These are phyloP conservation scores for Drosophila pseudotakahashii DNA, from an alignment of 2,888 invertebrate species.

Conservation along the genomic window DNA sequence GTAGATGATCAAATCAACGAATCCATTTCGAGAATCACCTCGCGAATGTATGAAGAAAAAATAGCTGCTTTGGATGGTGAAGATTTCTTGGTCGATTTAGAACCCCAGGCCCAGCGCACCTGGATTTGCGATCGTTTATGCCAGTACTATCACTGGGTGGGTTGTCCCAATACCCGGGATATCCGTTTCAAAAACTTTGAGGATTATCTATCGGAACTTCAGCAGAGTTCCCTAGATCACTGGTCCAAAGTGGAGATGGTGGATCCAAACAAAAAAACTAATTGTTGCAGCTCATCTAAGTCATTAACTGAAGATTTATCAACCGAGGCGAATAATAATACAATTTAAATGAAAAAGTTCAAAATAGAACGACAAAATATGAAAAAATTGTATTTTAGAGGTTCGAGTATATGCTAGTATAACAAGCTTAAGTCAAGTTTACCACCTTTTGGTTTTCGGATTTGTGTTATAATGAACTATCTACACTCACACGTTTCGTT, in stretches of 20 bases:
- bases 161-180: conserved; percentile 48
- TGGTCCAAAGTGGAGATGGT: conserved; percentile 59
- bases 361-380: not conserved
- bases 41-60: conserved; percentile 43
- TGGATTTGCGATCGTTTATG: conserved; percentile 63
- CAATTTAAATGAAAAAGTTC: not conserved
- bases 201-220: conserved; percentile 59
- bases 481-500: too few relatives aligned
- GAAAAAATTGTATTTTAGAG: too few relatives aligned
- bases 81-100: too few relatives aligned
- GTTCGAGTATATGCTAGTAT: not conserved
- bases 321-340: not conserved
- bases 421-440: not conserved
- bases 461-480: not conserved
- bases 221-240: conserved; percentile 54
- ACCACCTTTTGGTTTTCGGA: not conserved
- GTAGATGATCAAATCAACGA: conserved; percentile 88
- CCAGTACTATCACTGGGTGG: conserved; percentile 48
- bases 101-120: conserved; percentile 28
- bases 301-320: not conserved
- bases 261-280: conserved; percentile 18
- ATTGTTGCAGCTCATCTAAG: conserved; percentile 27
- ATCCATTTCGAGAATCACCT: conserved; percentile 55
- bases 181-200: conserved; percentile 68
- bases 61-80: not conserved